A percentile compares a stretch with the other conserved stretches of the same genome.
These are phyloP conservation scores for Cromileptes altivelis DNA, from an alignment of 2,113 vertebrate genomes.

Conservation along the genomic window DNA sequence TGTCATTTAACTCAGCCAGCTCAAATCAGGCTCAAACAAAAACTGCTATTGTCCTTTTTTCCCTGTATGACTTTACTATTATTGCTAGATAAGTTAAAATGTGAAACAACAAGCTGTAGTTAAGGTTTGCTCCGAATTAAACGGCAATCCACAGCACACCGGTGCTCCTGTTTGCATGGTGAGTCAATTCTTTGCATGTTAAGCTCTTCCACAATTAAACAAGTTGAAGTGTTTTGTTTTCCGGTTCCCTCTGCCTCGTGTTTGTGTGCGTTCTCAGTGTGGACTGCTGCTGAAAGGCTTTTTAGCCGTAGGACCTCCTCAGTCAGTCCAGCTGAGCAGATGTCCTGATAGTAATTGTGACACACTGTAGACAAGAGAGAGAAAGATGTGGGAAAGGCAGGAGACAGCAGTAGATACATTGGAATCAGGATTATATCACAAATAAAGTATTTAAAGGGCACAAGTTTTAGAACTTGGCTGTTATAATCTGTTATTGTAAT, in stretches of 20 bases:
- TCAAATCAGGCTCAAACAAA: not conserved
- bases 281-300: conserved; percentile 23
- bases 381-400: not conserved
- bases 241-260: conserved; percentile 6
- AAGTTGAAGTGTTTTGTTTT: conserved; percentile 16
- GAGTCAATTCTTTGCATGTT: not conserved
- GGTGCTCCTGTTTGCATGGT: not conserved
- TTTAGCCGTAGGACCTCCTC: conserved; percentile 10
- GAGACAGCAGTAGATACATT: not conserved
- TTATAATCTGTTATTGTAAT: too few species aligned
- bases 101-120: not conserved
- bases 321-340: conserved; percentile 44
- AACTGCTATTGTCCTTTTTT: not conserved
- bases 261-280: conserved; percentile 34
- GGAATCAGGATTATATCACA: not conserved
- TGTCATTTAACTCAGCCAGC: not conserved
- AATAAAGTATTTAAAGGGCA: too few species aligned
- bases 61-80: not conserved
- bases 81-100: not conserved
- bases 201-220: not conserved
- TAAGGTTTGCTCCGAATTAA: not conserved
- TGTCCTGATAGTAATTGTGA: conserved; percentile 26
- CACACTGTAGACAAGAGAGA: not conserved
- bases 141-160: not conserved
- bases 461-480: too few species aligned